Evolutionary conservation across 2,797 vertebrate species (phyloP).

Genomic region (Poeciliopsis gracilis): DNA sequence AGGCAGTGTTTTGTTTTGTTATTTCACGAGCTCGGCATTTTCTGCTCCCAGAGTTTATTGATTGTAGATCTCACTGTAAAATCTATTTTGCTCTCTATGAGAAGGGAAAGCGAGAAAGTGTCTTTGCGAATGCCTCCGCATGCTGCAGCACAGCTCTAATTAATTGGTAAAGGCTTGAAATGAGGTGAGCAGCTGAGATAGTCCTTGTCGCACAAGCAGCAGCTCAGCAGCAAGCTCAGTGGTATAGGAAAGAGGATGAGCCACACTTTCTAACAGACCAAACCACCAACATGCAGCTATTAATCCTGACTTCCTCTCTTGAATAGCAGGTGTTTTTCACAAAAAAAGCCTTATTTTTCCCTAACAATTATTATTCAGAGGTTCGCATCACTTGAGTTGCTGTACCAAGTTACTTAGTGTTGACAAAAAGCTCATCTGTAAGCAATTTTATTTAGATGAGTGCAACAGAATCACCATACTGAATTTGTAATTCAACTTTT

Average conservation of each 20-base stretch:
- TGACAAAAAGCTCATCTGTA: neutral
- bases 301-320: constrained; percentile 12
- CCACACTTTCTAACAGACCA: constrained; percentile 42
- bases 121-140: constrained; percentile 4
- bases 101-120: neutral
- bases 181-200: constrained; percentile 54
- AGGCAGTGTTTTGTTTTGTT: neutral
- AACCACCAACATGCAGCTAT: constrained; percentile 28
- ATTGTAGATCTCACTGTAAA: neutral
- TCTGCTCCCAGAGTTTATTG: neutral
- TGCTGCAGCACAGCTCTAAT: constrained; percentile 52
- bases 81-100: neutral
- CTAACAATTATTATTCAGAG: neutral
- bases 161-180: constrained; percentile 61
- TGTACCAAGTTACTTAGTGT: neutral
- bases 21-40: neutral
- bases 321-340: neutral
- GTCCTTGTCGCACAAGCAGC: constrained; percentile 45
- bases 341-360: neutral
- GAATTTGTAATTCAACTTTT: too few relatives aligned
- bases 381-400: neutral
- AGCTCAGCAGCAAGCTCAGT: constrained; percentile 52
- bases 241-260: constrained; percentile 66
- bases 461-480: neutral
- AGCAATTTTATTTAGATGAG: neutral